Conservation (phyloP, 23 tunicate genomes). For the Styela clava region DNA sequence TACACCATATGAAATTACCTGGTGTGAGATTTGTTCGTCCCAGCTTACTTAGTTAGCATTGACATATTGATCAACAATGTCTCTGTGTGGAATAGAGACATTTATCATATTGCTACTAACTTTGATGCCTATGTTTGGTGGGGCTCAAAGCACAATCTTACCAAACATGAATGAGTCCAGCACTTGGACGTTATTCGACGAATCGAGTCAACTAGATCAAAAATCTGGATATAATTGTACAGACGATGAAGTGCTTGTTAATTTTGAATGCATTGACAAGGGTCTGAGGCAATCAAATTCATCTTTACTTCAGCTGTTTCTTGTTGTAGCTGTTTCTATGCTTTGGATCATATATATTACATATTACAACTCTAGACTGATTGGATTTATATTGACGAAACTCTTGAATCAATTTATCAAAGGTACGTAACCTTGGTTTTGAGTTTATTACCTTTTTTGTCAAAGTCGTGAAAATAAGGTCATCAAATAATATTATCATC, state of each 20-base stretch:
- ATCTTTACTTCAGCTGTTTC: constrained; percentile 53
- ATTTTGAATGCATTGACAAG: constrained; percentile 56
- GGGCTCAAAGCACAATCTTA: background rate
- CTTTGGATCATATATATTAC: constrained; percentile 76
- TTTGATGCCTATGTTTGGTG: no score
- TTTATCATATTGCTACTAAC: no score
- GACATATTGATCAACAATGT: no score
- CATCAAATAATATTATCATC: no score
- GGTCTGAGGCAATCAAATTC: constrained; percentile 35
- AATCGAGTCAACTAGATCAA: background rate
- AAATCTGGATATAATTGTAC: constrained; percentile 26
- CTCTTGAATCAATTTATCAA: constrained; percentile 52
- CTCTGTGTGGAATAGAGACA: no score
- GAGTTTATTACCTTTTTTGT: no score
- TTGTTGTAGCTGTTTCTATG: constrained; percentile 46
- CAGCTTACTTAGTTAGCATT: no score
- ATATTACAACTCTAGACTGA: constrained; percentile 69
- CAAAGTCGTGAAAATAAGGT: no score
- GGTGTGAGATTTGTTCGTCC: no score
- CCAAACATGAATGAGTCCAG: background rate
- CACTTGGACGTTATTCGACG: background rate
- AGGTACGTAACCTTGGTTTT: constrained; percentile 42
- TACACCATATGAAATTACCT: no score
- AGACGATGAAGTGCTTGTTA: constrained; percentile 17
- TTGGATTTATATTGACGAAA: constrained; percentile 70